Evolutionary conservation across 2,797 vertebrate species (phyloP), one percentile per base, ranked within the genome.

Genomic region (Lerista edwardsae): DNA sequence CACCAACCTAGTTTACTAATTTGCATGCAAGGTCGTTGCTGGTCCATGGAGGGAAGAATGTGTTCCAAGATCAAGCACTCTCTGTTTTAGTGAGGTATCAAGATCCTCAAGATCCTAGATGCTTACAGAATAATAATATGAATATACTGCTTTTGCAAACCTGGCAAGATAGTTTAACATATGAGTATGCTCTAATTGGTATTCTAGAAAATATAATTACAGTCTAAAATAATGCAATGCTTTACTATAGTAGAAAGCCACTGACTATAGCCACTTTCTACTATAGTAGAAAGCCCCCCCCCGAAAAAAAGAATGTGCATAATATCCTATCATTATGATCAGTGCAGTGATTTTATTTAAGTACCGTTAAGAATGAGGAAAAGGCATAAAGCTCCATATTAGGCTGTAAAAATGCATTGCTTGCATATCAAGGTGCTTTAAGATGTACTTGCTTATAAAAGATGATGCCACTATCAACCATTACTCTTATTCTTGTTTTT

Each of bases 181-280:
- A 47, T 47, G 47, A 47, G 47, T 47, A 47, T 11, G 47, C 47
- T 82, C 47, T 67, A 87, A 41, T 25, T 83, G 85, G 0, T 0
- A 68, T 75, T 6, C 77, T 77, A 64, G 1, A 1, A 84, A 77
- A 91, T 68, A 88, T 6, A 47, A 90, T 55, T 86, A 85, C 1
- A 81, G 79, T 0, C 0, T 6, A 29, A 86, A 88, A 88, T 27
- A 67, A 36, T 5, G 9, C 6, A 41, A 79, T 86, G 67, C 83
- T 91, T 94, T 92, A 89, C 89, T 91, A 89, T 86, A 62, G 79
- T 80, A 90, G 81, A 93, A 94, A 92, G 87, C 77, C 88, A 82
- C 65, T 3, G 14, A 31, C 59, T 89, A n/a, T n/a, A n/a, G n/a
- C n/a, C n/a, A n/a, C n/a, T n/a, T n/a, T n/a, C n/a, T 92, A 89